Conservation (phyloP, 37 sponge, comb jelly and placozoan species). For the Eunapius fragilis region DNA sequence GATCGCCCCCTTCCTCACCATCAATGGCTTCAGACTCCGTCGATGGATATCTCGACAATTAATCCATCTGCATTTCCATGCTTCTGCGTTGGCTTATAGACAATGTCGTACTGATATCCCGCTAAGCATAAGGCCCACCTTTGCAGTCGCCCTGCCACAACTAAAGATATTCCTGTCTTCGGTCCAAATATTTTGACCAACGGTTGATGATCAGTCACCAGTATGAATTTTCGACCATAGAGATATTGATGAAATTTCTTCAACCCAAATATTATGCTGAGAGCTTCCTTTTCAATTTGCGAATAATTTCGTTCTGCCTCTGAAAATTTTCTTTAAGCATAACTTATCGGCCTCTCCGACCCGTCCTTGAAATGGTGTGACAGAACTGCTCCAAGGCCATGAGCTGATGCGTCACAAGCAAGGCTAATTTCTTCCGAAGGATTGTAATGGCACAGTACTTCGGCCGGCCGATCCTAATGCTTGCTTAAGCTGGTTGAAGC, state of each 20-base stretch:
- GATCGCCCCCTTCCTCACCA: not conserved
- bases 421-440: not conserved
- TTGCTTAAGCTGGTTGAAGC: constrained; percentile 13
- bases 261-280: constrained; percentile 29
- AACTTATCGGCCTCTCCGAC: constrained; percentile 36
- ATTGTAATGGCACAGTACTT: constrained; percentile 23
- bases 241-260: constrained; percentile 46
- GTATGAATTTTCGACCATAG: constrained; percentile 50
- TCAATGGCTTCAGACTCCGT: not conserved
- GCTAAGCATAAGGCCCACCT: constrained; percentile 53
- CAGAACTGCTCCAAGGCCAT: constrained; percentile 35
- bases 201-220: constrained; percentile 43
- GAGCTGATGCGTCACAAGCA: constrained; percentile 27
- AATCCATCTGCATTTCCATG: constrained; percentile 61
- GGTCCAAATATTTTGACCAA: not conserved
- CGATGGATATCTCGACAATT: constrained; percentile 39
- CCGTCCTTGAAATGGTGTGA: constrained; percentile 23
- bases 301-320: constrained; percentile 35
- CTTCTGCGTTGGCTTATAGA: constrained; percentile 40
- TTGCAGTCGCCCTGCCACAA: constrained; percentile 33
- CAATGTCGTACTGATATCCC: constrained; percentile 27
- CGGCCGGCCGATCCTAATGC: not conserved
- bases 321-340: constrained; percentile 30
- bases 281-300: constrained; percentile 48
- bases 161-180: constrained; percentile 25